These are phyloP conservation scores for Ptychochromis oligacanthus DNA, from an alignment of 2,113 vertebrate genomes.

Conservation along the genomic window DNA sequence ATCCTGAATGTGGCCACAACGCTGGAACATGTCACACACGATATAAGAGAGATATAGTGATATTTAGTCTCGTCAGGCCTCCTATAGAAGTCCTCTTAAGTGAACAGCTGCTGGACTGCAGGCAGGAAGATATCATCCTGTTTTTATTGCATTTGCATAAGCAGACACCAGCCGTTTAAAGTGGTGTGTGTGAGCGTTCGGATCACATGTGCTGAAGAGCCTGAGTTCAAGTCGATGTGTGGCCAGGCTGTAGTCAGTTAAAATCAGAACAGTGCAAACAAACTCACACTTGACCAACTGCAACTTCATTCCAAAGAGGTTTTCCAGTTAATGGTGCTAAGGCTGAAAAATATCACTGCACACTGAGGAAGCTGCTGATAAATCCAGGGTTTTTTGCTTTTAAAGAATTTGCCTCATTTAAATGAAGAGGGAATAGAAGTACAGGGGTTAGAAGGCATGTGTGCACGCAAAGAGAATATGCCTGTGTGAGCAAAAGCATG, in stretches of 20 bases:
- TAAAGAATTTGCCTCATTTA: background rate
- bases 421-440: background rate
- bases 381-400: background rate
- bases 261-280: background rate
- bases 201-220: background rate
- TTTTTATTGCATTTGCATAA: slow-evolving; percentile 67
- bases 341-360: background rate
- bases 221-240: background rate
- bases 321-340: background rate
- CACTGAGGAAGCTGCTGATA: background rate
- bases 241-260: background rate
- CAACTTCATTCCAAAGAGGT: background rate
- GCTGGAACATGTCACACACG: background rate
- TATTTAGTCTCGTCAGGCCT: slow-evolving; percentile 4
- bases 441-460: background rate
- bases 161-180: slow-evolving; percentile 42
- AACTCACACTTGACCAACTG: background rate
- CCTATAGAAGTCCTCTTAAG: background rate
- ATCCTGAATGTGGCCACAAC: background rate
- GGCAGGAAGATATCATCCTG: slow-evolving; percentile 50
- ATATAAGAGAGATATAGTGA: slow-evolving; percentile 3
- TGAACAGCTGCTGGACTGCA: slow-evolving; percentile 48
- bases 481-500: slow-evolving; percentile 22
- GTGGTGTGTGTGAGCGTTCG: background rate
- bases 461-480: background rate